These are phyloP conservation scores for Tympanuchus pallidicinctus DNA, from an alignment of 2,113 vertebrate species.

Conservation along the genomic window DNA sequence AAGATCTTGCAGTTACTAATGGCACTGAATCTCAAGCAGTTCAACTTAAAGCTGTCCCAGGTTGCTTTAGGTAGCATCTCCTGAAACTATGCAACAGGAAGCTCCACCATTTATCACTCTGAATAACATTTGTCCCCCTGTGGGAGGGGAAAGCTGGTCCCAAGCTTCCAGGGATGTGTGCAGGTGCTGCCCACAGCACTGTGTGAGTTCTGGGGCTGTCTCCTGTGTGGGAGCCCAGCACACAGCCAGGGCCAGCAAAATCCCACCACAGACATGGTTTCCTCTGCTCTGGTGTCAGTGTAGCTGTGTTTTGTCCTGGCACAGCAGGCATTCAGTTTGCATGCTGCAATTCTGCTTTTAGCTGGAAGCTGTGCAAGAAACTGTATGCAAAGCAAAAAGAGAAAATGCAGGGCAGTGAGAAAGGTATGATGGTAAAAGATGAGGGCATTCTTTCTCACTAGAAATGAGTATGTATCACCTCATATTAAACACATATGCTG, in stretches of 20 bases:
- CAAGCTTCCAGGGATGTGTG: fast-evolving
- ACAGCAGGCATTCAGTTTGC: background rate
- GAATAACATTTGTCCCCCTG: background rate
- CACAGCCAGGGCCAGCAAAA: background rate
- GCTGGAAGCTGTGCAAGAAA: background rate
- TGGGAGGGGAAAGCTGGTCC: background rate
- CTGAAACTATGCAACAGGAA: background rate
- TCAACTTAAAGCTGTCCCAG: background rate
- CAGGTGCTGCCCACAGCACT: fast-evolving
- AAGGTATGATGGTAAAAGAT: background rate
- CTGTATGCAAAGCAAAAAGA: background rate
- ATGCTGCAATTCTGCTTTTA: background rate
- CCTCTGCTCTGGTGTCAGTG: background rate
- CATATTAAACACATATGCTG: background rate
- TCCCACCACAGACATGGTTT: background rate
- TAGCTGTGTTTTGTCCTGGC: fast-evolving
- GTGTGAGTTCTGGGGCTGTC: fast-evolving
- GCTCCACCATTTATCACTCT: background rate
- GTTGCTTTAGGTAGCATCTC: background rate
- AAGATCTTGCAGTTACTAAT: background rate
- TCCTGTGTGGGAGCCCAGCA: background rate
- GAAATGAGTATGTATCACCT: background rate
- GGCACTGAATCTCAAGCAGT: background rate
- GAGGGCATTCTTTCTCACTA: background rate
- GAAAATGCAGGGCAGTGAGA: background rate